Percentiles rank a stretch among this genome's conserved stretches.
Conservation (phyloP, 2,888 invertebrate species). For the Cheilosia scutellata region DNA sequence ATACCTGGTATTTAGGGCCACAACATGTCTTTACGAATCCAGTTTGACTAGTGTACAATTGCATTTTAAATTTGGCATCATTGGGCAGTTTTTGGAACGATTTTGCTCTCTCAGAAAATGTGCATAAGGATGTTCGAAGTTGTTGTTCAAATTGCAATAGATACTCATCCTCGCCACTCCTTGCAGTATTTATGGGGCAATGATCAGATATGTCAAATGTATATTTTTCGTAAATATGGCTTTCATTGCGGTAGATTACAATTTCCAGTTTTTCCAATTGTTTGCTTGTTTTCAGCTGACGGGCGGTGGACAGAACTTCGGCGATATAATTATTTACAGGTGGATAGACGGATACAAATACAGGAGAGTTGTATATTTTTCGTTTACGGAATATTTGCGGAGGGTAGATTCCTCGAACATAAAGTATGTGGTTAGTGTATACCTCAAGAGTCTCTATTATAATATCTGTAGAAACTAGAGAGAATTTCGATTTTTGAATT, state of each 20-base stretch:
- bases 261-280: slow-evolving; percentile 79
- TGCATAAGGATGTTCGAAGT: slow-evolving; percentile 79
- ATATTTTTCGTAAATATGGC: slow-evolving; percentile 74
- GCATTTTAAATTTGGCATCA: slow-evolving; percentile 80
- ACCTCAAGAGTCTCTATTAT: slow-evolving; percentile 82
- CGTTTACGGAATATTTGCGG: slow-evolving; percentile 81
- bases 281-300: slow-evolving; percentile 77
- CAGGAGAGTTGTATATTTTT: slow-evolving; percentile 81
- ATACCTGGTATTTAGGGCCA: slow-evolving; percentile 79
- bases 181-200: slow-evolving; percentile 28
- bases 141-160: slow-evolving; percentile 82
- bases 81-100: slow-evolving; percentile 78
- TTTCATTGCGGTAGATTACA: slow-evolving; percentile 78
- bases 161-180: slow-evolving; percentile 78
- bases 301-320: slow-evolving; percentile 79
- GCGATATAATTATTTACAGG: slow-evolving; percentile 80
- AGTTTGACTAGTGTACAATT: slow-evolving; percentile 81
- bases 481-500: not conserved
- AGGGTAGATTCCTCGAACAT: slow-evolving; percentile 82
- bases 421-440: slow-evolving; percentile 81
- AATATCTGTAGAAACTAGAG: slow-evolving; percentile 76
- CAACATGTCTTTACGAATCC: slow-evolving; percentile 80
- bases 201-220: slow-evolving; percentile 74
- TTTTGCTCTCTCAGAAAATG: slow-evolving; percentile 80
- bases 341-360: slow-evolving; percentile 81